Conservation (phyloP, 2,113 vertebrate genomes). For the Zosterops borbonicus region DNA sequence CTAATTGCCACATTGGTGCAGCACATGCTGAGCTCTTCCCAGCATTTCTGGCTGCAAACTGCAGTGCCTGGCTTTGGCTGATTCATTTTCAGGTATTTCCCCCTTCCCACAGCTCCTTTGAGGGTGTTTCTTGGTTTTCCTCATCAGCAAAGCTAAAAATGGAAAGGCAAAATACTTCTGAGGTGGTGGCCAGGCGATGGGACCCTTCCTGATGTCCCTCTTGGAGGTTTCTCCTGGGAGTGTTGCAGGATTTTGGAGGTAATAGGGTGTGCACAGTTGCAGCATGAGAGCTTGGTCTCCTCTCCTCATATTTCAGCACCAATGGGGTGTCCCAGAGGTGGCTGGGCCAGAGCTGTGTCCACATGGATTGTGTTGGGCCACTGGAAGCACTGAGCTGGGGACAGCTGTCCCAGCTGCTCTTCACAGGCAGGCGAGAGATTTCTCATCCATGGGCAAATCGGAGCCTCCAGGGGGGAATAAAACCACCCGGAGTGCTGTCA, state of each 20-base stretch:
- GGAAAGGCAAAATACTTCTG: neutral
- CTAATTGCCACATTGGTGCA: neutral
- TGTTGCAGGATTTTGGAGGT: rapidly evolving
- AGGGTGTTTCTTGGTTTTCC: neutral
- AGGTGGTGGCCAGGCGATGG: neutral
- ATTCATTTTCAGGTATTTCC: neutral
- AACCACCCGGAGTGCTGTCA: neutral
- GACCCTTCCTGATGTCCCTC: neutral
- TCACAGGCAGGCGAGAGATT: neutral
- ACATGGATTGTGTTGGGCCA: neutral
- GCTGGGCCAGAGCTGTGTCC: neutral
- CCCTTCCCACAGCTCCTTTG: neutral
- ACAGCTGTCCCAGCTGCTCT: neutral
- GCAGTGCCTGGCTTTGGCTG: neutral
- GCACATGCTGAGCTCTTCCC: rapidly evolving
- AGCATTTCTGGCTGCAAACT: neutral
- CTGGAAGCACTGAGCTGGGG: rapidly evolving
- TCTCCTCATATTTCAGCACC: neutral
- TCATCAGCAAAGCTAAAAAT: neutral
- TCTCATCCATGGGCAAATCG: neutral
- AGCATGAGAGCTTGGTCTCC: rapidly evolving
- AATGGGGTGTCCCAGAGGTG: neutral
- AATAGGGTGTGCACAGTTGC: rapidly evolving
- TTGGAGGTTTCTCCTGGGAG: neutral
- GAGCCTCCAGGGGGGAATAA: neutral